Percentiles rank a stretch among this genome's conserved stretches.
These are phyloP conservation scores for Helicoverpa assulta DNA, from an alignment of 2,888 invertebrate genomes.

Conservation along the genomic window DNA sequence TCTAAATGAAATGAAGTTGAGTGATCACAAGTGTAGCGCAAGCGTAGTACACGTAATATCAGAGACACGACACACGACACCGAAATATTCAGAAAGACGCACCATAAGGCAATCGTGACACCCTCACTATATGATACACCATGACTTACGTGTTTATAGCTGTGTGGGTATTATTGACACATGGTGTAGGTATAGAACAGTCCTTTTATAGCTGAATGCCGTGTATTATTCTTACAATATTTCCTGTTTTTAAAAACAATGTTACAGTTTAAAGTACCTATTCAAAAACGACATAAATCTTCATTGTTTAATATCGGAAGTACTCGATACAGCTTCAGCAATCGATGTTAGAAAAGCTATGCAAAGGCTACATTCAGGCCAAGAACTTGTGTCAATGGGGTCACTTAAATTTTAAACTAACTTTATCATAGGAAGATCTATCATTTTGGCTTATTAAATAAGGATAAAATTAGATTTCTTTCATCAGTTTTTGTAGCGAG, in stretches of 20 bases:
- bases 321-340: conserved; percentile 2
- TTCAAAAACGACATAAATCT: not conserved
- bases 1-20: conserved; percentile 4
- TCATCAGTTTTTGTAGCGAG: not conserved
- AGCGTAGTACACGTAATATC: conserved; percentile 13
- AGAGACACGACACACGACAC: conserved; percentile 45
- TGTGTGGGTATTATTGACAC: not conserved
- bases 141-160: not conserved
- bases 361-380: too few relatives aligned
- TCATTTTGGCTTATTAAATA: conserved; percentile 1
- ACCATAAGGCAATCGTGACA: conserved; percentile 47
- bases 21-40: conserved; percentile 40
- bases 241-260: not conserved
- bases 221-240: not conserved
- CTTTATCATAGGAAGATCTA: not conserved
- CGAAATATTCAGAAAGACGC: conserved; percentile 26
- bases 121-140: not conserved
- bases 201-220: not conserved
- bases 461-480: not conserved
- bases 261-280: not conserved
- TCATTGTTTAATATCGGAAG: conserved; percentile 13
- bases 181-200: too few relatives aligned
- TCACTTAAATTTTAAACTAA: too few relatives aligned
- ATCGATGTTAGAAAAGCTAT: not conserved
- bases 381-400: not conserved